phyloP scores from a whole-genome alignment of 2,113 vertebrate genomes.

The Sturnira hondurensis region DNA sequence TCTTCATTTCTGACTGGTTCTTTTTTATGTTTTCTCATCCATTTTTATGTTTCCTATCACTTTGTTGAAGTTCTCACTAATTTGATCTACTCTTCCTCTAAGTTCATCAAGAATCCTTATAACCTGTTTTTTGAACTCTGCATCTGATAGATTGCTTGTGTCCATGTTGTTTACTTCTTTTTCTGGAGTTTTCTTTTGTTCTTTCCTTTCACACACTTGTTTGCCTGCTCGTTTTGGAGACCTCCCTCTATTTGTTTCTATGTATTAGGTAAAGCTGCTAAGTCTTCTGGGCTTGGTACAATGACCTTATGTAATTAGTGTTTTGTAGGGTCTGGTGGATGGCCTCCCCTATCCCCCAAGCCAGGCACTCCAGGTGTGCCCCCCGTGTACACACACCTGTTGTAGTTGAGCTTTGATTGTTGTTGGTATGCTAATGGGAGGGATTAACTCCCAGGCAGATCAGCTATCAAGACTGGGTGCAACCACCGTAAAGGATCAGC shows the following conservation, averaged over 20 bases:
- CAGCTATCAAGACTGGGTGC: too few species aligned
- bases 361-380: background rate
- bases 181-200: background rate
- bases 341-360: background rate
- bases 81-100: background rate
- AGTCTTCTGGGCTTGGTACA: background rate
- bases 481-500: background rate
- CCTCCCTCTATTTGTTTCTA: background rate
- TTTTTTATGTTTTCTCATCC: too few species aligned
- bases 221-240: background rate
- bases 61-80: background rate
- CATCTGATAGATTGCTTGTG: background rate
- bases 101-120: background rate
- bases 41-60: background rate
- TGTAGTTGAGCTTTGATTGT: background rate
- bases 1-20: background rate
- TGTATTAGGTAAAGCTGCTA: background rate
- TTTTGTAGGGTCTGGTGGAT: background rate
- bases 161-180: background rate
- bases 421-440: background rate
- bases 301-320: background rate
- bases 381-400: background rate
- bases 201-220: background rate
- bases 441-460: too few species aligned
- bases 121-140: background rate